Percentiles rank a stretch among this genome's conserved stretches.
Conservation (phyloP, 2,888 invertebrate genomes). For the Eucriotettix oculatus region DNA sequence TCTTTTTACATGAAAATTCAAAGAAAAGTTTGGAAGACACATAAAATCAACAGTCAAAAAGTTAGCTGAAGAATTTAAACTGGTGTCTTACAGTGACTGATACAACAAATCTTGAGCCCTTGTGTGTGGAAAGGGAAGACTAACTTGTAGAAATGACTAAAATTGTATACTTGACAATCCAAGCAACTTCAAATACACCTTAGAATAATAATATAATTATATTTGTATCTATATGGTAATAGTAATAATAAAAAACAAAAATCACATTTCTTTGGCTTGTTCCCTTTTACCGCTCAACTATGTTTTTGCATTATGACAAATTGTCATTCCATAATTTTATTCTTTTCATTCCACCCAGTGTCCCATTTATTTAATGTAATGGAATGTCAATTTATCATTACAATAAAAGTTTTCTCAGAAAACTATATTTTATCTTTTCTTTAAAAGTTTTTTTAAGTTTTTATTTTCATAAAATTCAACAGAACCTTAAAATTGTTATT, state of each 20-base stretch:
- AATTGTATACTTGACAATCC: too few species aligned
- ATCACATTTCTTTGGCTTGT: slow-evolving; percentile 72
- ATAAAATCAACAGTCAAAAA: too few species aligned
- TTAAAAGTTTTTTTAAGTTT: too few species aligned
- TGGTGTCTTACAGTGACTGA: slow-evolving; percentile 1
- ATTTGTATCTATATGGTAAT: slow-evolving; percentile 4
- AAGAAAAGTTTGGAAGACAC: too few species aligned
- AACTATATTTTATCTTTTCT: too few species aligned
- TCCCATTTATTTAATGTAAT: too few species aligned
- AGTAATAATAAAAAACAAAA: slow-evolving; percentile 21
- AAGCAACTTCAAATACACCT: not conserved
- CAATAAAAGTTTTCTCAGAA: too few species aligned
- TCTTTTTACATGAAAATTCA: too few species aligned
- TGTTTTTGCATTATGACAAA: slow-evolving; percentile 13
- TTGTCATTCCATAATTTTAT: slow-evolving; percentile 8
- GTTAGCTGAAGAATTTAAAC: not conserved
- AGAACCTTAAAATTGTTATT: too few species aligned
- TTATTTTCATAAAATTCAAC: too few species aligned
- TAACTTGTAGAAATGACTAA: not conserved
- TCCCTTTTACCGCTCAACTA: slow-evolving; percentile 55
- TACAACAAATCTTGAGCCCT: slow-evolving; percentile 5
- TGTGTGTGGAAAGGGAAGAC: not conserved
- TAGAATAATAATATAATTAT: slow-evolving; percentile 3
- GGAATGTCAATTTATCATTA: too few species aligned
- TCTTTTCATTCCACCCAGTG: too few species aligned